Base-by-base conservation (phyloP, 2,797 vertebrate genomes). In the Hemitrygon akajei region DNA sequence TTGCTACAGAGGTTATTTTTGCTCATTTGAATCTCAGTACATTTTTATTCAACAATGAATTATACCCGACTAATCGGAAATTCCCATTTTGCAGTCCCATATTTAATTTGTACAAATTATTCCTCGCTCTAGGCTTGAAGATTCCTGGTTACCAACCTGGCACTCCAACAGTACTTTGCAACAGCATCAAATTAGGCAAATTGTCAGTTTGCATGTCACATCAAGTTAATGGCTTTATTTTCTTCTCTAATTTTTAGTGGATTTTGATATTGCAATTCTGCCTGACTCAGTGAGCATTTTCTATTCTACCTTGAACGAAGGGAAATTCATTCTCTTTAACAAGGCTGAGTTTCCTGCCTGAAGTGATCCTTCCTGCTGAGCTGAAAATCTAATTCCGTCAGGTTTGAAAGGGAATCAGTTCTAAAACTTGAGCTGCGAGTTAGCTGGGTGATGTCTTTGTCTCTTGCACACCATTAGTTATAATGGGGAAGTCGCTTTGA, bases 21-120 rank as follows among this genome's bases (percentile, higher is more conserved):
- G 63, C 27, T n/a, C 20, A 16, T 89, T 89, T 89, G 60, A 89
- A 89, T 76, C 66, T 91, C 89, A 71, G 89, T 37, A 12, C 34
- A 69, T 25, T 10, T 91, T 47, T 47, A 3, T 47, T 37, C 27
- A 93, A 56, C 25, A 47, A 1, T 58, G 37, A 16, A 11, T 47
- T 30, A 75, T 66, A 27, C 7, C 25, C 22, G 0, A 2, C 34
- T 30, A 22, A 91, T 91, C 9, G 16, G 66, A 92, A 30, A 7
- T 56, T 76, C 71, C 84, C 40, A 75, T 12, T 76, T 47, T 27
- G 22, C 25, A 75, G 5, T 47, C 89, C 66, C 37, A 56, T 56
- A 75, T 40, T 73, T 40, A 22, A 92, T 56, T 69, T 47, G 91
- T 56, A 12, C 71, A 93, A 75, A 14, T 56, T 75, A 75, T 56